Base-by-base conservation (phyloP, 2,888 invertebrate species). In the Xanthia icteritia region DNA sequence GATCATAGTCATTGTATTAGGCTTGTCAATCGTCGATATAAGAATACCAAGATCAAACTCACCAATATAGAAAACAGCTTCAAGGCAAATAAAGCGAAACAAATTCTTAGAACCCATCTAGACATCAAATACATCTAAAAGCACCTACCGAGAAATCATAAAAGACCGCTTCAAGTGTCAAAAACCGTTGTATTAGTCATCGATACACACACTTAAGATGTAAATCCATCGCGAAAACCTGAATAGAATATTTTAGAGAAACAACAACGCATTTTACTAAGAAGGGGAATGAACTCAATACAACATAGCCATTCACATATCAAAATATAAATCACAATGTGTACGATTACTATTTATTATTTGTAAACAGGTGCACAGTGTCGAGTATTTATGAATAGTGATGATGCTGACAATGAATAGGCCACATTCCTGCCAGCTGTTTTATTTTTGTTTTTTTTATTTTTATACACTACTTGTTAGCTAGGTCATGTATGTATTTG, bases 271-370 rank as follows among this genome's bases (percentile, higher is more conserved):
- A 85, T 81, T 86, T 82, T 81, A 86, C 87, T 88, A 88, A 90
- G 88, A 85, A 90, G 91, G 92, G 89, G 90, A 94, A 93, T 89
- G 93, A 94, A 93, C 94, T 90, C 89, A 27, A 86, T 81, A 94
- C 93, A 94, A 93, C 93, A 92, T 90, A 83, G 71, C 82, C 79
- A 92, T 94, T 93, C 91, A 92, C 92, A 92, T 92, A 77, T 63
- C 90, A 90, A 91, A 91, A 91, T 90, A 89, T 80, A 88, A 86
- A 88, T 88, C 88, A 89, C 88, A 88, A 86, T 89, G 85, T 83
- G 81, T 89, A 88, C 86, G 82, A 89, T 90, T 88, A 89, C 86
- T 88, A 87, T 77, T 58, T 87, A 86, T 78, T 90, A 89, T 90
- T 90, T 91, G 86, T 90, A 90, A 92, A 92, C 89, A 88, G 79